Percentiles rank a stretch among this genome's conserved stretches.
Evolutionary conservation across 2,888 invertebrate species (phyloP).

Genomic region (Panopea generosa): DNA sequence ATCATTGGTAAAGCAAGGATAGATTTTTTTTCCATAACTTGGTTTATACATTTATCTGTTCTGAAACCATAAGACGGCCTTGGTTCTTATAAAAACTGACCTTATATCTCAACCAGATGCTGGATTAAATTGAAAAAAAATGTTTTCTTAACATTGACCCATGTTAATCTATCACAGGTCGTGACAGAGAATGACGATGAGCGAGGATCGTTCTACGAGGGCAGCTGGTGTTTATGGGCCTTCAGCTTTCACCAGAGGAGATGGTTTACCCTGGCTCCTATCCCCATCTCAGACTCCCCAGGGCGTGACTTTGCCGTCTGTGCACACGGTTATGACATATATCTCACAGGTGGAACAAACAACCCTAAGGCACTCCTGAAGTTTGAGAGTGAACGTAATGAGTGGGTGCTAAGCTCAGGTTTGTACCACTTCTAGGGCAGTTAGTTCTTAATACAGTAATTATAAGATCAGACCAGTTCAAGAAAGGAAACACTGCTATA

Average conservation of each 20-base stretch:
- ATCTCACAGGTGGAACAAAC: conserved; percentile 58
- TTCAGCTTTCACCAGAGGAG: conserved; percentile 58
- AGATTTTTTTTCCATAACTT: too few relatives aligned
- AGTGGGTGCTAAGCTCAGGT: conserved; percentile 55
- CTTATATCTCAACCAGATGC: too few relatives aligned
- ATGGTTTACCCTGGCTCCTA: conserved; percentile 65
- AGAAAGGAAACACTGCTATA: too few relatives aligned
- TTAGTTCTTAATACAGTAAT: too few relatives aligned
- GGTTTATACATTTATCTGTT: too few relatives aligned
- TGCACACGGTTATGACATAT: conserved; percentile 61
- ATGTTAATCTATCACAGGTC: conserved; percentile 17
- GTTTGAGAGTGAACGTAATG: conserved; percentile 65
- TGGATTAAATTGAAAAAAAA: too few relatives aligned
- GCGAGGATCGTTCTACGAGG: conserved; percentile 60
- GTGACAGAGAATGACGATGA: conserved; percentile 65
- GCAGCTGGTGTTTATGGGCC: conserved; percentile 65
- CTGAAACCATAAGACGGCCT: too few relatives aligned
- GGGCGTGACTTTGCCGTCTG: conserved; percentile 56
- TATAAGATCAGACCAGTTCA: too few relatives aligned
- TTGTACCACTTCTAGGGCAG: not conserved
- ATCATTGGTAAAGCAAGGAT: too few relatives aligned
- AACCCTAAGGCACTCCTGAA: conserved; percentile 58
- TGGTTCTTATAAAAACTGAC: too few relatives aligned
- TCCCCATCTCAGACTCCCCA: conserved; percentile 56
- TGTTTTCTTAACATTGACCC: too few relatives aligned